A percentile compares a stretch with the other conserved stretches of the same genome.
phyloP scores from a whole-genome alignment of 2,888 invertebrate species.

The Tetanocera ferruginea region DNA sequence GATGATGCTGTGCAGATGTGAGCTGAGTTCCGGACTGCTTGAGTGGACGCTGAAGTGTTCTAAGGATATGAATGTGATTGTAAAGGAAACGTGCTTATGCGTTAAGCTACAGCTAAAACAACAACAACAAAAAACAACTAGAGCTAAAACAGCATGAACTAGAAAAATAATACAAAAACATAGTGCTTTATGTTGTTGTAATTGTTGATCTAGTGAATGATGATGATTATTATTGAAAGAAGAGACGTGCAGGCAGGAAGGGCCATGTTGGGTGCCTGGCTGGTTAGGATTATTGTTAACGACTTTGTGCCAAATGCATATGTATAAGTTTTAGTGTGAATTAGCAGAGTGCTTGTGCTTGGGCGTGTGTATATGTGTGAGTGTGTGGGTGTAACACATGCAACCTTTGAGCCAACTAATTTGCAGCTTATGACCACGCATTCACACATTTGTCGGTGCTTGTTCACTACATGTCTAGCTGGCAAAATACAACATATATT shows the following conservation, averaged over 20 bases:
- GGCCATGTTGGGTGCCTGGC: slow-evolving; percentile 21
- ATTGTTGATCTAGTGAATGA: background rate
- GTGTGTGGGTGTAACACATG: background rate
- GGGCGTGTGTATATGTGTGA: background rate
- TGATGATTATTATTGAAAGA: background rate
- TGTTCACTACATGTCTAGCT: too few species aligned
- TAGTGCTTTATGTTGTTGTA: background rate
- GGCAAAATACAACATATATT: too few species aligned
- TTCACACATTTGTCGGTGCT: too few species aligned
- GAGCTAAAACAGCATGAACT: background rate
- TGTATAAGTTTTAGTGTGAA: slow-evolving; percentile 1
- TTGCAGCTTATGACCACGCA: too few species aligned
- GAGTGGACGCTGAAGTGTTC: background rate
- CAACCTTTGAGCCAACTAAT: too few species aligned
- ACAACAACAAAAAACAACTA: background rate
- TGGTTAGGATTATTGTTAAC: slow-evolving; percentile 19
- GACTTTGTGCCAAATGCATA: background rate
- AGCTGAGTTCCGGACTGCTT: background rate
- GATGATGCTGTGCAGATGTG: background rate
- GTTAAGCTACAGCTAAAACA: background rate
- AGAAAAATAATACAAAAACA: background rate
- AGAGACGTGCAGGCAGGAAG: slow-evolving; percentile 10
- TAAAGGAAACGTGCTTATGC: background rate
- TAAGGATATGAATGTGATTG: background rate
- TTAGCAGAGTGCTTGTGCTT: too few species aligned